Evolutionary conservation across 2,113 vertebrate species (phyloP).

Genomic region (Nothoprocta perdicaria): DNA sequence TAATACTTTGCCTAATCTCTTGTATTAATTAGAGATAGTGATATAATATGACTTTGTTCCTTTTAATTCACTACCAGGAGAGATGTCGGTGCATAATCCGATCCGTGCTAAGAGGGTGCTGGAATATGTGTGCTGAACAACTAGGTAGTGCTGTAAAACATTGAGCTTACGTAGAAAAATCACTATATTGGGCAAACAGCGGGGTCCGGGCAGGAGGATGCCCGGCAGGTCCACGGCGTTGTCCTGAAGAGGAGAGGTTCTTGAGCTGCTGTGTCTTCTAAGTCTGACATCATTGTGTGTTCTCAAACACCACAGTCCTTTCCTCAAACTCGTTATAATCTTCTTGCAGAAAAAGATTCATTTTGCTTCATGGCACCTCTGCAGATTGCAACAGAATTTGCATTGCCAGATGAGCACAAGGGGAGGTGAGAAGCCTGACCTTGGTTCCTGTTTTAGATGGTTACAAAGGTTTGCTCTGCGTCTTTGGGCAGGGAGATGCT

Average conservation of each 20-base stretch:
- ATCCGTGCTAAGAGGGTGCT: not conserved
- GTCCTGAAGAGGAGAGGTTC: not conserved
- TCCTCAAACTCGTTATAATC: not conserved
- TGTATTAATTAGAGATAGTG: conserved; percentile 67
- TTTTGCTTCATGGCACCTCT: not conserved
- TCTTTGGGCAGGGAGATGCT: not conserved
- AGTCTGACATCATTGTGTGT: not conserved
- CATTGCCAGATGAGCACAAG: not conserved
- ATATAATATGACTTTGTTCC: conserved; percentile 50
- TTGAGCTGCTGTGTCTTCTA: not conserved
- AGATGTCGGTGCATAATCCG: conserved; percentile 45
- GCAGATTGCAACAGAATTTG: not conserved
- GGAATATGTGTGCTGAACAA: not conserved
- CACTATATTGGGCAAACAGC: not conserved
- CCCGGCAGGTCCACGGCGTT: too few species aligned
- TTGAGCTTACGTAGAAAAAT: not conserved
- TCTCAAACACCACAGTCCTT: not conserved
- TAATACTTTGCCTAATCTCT: conserved; percentile 52
- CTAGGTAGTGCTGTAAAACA: conserved; percentile 12
- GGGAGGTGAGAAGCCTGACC: too few species aligned
- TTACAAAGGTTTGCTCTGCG: not conserved
- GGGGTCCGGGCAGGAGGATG: not conserved
- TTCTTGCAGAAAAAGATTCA: not conserved
- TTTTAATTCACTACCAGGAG: conserved; percentile 32
- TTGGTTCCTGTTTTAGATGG: not conserved